phyloP scores from a whole-genome alignment of 2,797 vertebrate species.

The Pipistrellus pygmaeus region DNA sequence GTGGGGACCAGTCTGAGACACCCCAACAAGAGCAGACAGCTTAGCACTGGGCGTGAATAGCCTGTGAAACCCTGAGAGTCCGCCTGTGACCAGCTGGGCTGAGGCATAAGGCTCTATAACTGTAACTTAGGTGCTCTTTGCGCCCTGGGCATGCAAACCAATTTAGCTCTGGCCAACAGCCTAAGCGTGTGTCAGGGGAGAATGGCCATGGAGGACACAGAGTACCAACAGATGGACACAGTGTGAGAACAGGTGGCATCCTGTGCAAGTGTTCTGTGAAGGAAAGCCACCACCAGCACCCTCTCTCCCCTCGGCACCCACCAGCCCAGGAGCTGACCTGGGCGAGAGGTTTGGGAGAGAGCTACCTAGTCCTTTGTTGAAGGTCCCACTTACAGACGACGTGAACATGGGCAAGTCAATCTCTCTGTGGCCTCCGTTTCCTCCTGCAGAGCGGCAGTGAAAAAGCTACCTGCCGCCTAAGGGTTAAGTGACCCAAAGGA shows the following conservation, averaged over 20 bases:
- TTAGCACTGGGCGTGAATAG: neutral
- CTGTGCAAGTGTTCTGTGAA: slow-evolving; percentile 10
- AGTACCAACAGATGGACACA: neutral
- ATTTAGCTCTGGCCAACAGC: slow-evolving; percentile 75
- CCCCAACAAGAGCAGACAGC: neutral
- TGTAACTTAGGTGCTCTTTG: slow-evolving; percentile 73
- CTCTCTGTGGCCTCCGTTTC: slow-evolving; percentile 11
- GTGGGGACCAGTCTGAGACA: neutral
- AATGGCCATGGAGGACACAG: slow-evolving; percentile 54
- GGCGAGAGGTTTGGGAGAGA: neutral
- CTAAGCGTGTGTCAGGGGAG: slow-evolving; percentile 54
- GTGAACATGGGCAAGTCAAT: slow-evolving; percentile 7
- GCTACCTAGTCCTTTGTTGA: neutral
- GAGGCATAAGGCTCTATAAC: slow-evolving; percentile 55
- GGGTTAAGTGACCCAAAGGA: neutral
- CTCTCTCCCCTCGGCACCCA: neutral
- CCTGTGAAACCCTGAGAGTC: neutral
- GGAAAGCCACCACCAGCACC: slow-evolving; percentile 1
- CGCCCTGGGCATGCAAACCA: slow-evolving; percentile 67
- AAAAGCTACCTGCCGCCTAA: neutral
- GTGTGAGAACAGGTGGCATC: slow-evolving; percentile 59
- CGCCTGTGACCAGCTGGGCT: neutral
- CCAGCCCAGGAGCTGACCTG: neutral
- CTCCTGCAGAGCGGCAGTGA: neutral
- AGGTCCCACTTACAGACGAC: neutral